These are phyloP conservation scores for Enteromius fasciolatus DNA, from an alignment of 2,797 vertebrate species.

Conservation along the genomic window DNA sequence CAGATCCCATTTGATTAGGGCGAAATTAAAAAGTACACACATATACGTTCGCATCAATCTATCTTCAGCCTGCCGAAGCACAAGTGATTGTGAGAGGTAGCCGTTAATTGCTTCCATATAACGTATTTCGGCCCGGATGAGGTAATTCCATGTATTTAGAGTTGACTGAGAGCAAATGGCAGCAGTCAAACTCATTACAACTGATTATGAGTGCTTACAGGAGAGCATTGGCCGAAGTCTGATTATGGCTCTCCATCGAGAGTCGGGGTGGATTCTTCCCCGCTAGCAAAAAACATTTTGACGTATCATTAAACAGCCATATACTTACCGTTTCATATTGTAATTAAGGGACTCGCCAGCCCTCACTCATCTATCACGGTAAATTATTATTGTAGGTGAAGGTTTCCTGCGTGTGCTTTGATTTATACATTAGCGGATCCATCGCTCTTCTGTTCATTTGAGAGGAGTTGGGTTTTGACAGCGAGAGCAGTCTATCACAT, in stretches of 20 bases:
- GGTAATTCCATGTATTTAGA: constrained; percentile 74
- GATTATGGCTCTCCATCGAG: constrained; percentile 64
- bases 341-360: constrained; percentile 26
- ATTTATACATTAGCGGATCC: constrained; percentile 47
- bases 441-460: constrained; percentile 49
- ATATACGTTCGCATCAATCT: constrained; percentile 64
- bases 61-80: constrained; percentile 59
- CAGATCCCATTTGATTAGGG: constrained; percentile 57
- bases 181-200: constrained; percentile 72
- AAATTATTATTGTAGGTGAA: constrained; percentile 50
- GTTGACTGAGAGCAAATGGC: constrained; percentile 62
- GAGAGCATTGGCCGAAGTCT: constrained; percentile 65
- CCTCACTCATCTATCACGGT: constrained; percentile 22
- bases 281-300: constrained; percentile 41
- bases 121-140: constrained; percentile 74
- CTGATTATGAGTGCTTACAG: constrained; percentile 71
- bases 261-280: constrained; percentile 49
- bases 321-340: constrained; percentile 3
- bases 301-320: constrained; percentile 22
- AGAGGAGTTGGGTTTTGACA: constrained; percentile 56
- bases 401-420: constrained; percentile 34
- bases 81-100: constrained; percentile 69
- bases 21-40: constrained; percentile 57
- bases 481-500: constrained; percentile 49
- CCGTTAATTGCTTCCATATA: constrained; percentile 80